Evolutionary conservation across 1,140 invertebrate species (phyloP).

Genomic region (Drepana arcuata): DNA sequence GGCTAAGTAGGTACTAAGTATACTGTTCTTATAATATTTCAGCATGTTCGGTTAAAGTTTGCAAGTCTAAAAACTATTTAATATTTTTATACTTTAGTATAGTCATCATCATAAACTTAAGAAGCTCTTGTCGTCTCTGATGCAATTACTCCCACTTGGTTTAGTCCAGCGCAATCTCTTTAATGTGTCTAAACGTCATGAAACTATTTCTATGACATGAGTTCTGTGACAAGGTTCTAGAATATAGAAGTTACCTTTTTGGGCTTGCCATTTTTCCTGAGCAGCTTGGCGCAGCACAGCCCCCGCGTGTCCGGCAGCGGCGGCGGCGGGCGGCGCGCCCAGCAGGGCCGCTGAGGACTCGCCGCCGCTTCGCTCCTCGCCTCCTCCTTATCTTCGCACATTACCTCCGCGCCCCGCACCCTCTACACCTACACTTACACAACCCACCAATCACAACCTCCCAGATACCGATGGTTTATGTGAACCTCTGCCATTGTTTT

Average conservation of each 20-base stretch:
- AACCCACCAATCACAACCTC: conserved; percentile 39
- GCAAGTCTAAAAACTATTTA: too few relatives aligned
- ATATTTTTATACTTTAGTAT: too few relatives aligned
- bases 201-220: too few relatives aligned
- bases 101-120: too few relatives aligned
- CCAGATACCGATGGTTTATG: conserved; percentile 61
- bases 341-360: conserved; percentile 51
- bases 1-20: too few relatives aligned
- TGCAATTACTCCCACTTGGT: too few relatives aligned
- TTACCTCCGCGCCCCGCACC: conserved; percentile 28
- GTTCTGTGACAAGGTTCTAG: too few relatives aligned
- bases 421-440: conserved; percentile 30
- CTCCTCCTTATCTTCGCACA: conserved; percentile 66
- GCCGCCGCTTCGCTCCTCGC: conserved; percentile 45
- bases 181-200: too few relatives aligned
- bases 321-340: conserved; percentile 46
- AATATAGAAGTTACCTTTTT: conserved; percentile 57
- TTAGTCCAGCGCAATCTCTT: too few relatives aligned
- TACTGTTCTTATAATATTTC: too few relatives aligned
- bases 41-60: too few relatives aligned
- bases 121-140: too few relatives aligned
- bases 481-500: conserved; percentile 57
- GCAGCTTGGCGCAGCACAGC: conserved; percentile 60
- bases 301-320: conserved; percentile 60
- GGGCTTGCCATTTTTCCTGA: conserved; percentile 58